A percentile compares a stretch with the other conserved stretches of the same genome.
These are phyloP conservation scores for Saccostrea glomerata DNA, from an alignment of 1,140 invertebrate species.

Conservation along the genomic window DNA sequence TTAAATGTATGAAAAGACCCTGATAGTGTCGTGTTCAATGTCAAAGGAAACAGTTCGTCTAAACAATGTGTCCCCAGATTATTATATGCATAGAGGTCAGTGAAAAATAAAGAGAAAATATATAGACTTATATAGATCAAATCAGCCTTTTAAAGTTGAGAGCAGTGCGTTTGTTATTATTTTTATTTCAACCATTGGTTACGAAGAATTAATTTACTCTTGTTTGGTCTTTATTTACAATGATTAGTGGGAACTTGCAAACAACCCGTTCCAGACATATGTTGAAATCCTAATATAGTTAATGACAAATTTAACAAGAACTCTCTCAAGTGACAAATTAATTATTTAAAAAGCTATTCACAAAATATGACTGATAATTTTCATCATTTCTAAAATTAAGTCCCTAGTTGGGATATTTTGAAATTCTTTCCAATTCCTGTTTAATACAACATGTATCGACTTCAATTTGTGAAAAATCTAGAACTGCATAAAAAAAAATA, in stretches of 20 bases:
- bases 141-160: not conserved
- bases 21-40: constrained; percentile 1
- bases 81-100: constrained; percentile 2
- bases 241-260: not conserved
- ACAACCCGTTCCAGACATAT: not conserved
- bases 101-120: not conserved
- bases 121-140: not conserved
- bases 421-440: no score
- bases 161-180: constrained; percentile 2
- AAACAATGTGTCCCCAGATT: not conserved
- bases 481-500: no score
- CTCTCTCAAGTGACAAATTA: not conserved
- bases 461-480: no score
- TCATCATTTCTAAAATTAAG: not conserved
- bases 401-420: no score
- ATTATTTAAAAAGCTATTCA: not conserved
- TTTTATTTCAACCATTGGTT: constrained; percentile 21
- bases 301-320: not conserved
- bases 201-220: constrained; percentile 2
- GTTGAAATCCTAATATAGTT: not conserved
- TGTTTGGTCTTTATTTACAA: constrained; percentile 20
- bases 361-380: not conserved
- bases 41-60: not conserved
- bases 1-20: not conserved
- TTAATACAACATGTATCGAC: no score